phyloP scores from a whole-genome alignment of 2,888 invertebrate species.

The Meta bourneti region DNA sequence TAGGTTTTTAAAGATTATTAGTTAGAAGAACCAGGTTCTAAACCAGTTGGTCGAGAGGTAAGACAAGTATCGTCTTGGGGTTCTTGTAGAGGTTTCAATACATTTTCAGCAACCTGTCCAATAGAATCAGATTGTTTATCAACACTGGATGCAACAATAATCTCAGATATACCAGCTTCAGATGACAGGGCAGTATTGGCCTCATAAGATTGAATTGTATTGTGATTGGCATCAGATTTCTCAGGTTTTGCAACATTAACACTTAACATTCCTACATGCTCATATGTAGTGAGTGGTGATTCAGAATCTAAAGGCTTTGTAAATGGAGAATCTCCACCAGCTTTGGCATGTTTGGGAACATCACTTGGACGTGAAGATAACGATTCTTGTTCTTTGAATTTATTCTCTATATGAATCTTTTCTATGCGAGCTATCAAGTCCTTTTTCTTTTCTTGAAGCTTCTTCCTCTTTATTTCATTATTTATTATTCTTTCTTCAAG shows the following conservation, averaged over 20 bases:
- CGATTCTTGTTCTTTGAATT: constrained; percentile 18
- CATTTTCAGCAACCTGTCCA: neutral
- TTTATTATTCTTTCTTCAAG: constrained; percentile 80
- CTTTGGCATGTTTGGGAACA: neutral
- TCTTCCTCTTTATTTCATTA: constrained; percentile 79
- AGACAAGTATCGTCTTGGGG: neutral
- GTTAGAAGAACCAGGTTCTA: neutral
- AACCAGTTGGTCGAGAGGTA: neutral
- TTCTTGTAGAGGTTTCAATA: neutral
- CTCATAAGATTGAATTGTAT: neutral
- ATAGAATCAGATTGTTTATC: neutral
- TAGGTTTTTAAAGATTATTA: too few species aligned
- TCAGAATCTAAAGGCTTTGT: neutral
- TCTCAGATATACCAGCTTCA: too few species aligned
- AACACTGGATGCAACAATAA: neutral
- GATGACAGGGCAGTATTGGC: neutral
- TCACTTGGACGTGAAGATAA: neutral
- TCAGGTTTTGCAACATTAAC: neutral
- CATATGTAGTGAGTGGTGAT: neutral
- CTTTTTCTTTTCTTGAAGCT: constrained; percentile 79
- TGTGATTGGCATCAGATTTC: neutral
- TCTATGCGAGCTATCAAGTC: constrained; percentile 50
- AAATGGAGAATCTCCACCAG: neutral
- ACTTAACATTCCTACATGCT: neutral
- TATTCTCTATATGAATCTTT: constrained; percentile 40